Conservation (phyloP, 2,113 vertebrate species). For the Coreoperca whiteheadi region DNA sequence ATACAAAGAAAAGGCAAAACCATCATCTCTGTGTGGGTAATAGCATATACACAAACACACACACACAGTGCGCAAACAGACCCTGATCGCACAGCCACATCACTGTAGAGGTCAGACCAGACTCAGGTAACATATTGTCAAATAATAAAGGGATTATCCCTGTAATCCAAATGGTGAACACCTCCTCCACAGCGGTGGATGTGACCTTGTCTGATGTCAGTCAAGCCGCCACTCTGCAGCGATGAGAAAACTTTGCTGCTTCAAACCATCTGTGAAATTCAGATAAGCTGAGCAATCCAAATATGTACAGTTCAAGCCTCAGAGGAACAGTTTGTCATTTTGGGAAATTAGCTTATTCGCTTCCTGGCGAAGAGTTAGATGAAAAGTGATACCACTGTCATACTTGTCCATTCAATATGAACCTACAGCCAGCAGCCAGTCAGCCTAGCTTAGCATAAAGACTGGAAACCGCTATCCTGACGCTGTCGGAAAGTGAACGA, state of each 20-base stretch:
- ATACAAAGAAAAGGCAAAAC: conserved; percentile 52
- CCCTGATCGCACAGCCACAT: conserved; percentile 28
- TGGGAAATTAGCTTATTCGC: not conserved
- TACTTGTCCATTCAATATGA: not conserved
- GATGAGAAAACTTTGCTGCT: conserved; percentile 25
- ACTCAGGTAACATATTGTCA: conserved; percentile 64
- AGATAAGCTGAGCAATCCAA: conserved; percentile 18
- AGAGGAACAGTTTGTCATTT: conserved; percentile 20
- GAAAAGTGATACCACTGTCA: not conserved
- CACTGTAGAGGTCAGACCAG: conserved; percentile 62
- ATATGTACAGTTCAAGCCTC: conserved; percentile 6
- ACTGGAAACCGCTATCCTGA: not conserved
- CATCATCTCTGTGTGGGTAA: conserved; percentile 41
- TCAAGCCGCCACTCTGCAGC: not conserved
- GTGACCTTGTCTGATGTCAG: conserved; percentile 70
- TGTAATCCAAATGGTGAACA: conserved; percentile 77
- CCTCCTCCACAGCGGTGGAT: conserved; percentile 44
- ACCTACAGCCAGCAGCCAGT: not conserved
- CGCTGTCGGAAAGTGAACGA: not conserved
- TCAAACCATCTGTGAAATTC: conserved; percentile 22
- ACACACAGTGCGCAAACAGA: conserved; percentile 22
- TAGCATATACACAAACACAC: not conserved
- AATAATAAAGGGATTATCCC: conserved; percentile 79
- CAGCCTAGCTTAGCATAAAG: not conserved
- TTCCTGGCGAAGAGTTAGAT: not conserved